Conservation (phyloP, 2,113 vertebrate species). For the Bubalus kerabau region DNA sequence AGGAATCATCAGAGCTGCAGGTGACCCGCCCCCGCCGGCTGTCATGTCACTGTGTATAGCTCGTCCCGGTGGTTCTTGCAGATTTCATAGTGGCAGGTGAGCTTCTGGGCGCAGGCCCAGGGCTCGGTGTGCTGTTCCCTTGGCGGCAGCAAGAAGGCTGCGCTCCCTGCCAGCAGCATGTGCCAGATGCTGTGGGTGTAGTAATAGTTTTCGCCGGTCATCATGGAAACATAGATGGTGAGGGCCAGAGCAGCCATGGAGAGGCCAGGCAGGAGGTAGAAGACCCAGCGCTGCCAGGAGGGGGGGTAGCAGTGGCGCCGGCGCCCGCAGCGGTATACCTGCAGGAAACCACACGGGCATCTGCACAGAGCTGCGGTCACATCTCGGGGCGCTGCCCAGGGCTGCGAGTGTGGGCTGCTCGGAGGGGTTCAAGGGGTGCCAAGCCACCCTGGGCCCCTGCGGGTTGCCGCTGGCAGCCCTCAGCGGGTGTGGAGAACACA, state of each 20-base stretch:
- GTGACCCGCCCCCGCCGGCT: background rate
- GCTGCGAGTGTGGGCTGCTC: background rate
- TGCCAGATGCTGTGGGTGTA: conserved; percentile 98
- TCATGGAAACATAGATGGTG: conserved; percentile 88
- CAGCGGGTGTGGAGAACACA: background rate
- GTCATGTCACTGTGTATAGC: conserved; percentile 85
- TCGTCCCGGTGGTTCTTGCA: conserved; percentile 90
- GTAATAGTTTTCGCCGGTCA: conserved; percentile 95
- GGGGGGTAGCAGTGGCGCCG: conserved; percentile 91
- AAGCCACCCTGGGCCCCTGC: background rate
- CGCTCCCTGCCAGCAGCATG: conserved; percentile 90
- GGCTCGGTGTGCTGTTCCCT: conserved; percentile 79
- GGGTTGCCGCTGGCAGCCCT: background rate
- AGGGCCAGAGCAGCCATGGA: conserved; percentile 86
- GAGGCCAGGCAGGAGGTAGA: conserved; percentile 91
- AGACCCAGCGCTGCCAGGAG: conserved; percentile 92
- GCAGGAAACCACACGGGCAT: background rate
- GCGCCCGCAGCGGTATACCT: conserved; percentile 87
- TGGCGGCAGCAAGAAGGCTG: conserved; percentile 91
- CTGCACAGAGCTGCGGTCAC: background rate
- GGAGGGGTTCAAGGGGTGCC: background rate
- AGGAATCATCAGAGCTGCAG: background rate
- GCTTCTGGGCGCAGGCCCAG: conserved; percentile 84
- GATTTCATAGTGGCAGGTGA: conserved; percentile 91
- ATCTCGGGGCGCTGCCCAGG: background rate